Evolutionary conservation across 2,113 vertebrate genomes (phyloP).

Genomic region (Scomber scombrus): DNA sequence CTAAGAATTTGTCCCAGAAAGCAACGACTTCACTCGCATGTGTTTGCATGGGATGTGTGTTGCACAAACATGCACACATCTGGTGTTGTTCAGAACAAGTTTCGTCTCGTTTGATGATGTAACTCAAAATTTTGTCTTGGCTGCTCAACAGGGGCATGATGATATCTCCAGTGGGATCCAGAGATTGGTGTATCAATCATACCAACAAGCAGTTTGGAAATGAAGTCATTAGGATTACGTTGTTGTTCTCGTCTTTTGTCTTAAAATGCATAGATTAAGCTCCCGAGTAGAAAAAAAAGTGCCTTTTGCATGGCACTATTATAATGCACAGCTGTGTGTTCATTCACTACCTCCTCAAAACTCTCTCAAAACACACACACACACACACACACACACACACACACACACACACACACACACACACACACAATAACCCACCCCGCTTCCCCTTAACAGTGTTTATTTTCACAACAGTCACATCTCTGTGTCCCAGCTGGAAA

Average conservation of each 20-base stretch:
- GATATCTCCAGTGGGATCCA: not conserved
- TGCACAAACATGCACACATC: slow-evolving; percentile 19
- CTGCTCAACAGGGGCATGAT: slow-evolving; percentile 10
- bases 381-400: slow-evolving; percentile 10
- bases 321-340: slow-evolving; percentile 50
- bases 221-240: not conserved
- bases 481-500: slow-evolving; percentile 50
- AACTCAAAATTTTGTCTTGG: slow-evolving; percentile 14
- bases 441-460: slow-evolving; percentile 23
- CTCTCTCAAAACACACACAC: slow-evolving; percentile 20
- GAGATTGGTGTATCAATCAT: not conserved
- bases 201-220: not conserved
- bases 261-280: not conserved
- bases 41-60: not conserved
- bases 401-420: slow-evolving; percentile 18
- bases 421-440: slow-evolving; percentile 20
- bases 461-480: slow-evolving; percentile 59
- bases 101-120: slow-evolving; percentile 43
- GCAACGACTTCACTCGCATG: not conserved
- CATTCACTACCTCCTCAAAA: slow-evolving; percentile 2
- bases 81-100: slow-evolving; percentile 31
- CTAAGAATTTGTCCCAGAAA: not conserved
- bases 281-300: not conserved
- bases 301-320: not conserved
- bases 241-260: not conserved